Evolutionary conservation across 2,888 invertebrate species (phyloP), one percentile per base, ranked within the genome.

Genomic region (Linnaemya tessellans): DNA sequence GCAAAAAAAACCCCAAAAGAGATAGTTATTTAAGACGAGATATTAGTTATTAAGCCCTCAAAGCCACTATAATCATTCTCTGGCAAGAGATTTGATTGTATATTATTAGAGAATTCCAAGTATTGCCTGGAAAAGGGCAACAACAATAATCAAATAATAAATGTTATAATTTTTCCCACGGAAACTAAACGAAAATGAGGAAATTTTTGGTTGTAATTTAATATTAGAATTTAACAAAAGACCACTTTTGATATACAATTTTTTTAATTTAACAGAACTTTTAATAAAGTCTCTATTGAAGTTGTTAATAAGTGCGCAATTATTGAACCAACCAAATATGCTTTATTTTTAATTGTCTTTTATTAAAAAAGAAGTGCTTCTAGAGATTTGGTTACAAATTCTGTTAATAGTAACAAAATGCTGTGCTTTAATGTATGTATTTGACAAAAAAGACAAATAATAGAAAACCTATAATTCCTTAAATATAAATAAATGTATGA

Each of bases 41-140:
- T 81, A 78, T 81, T 85, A 85, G 74, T 60, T 15, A 58, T 62
- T 85, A 85, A 85, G 84, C 41, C 68, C 79, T 58, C 43, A 70
- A 77, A 68, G 78, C 70, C 81, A 81, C 75, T 80, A 65, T 62
- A 78, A 58, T 79, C 78, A 78, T 74, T 81, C 78, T 64, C 73
- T 74, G 25, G 3, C 35, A 68, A 74, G 54, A 43, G 81, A 79
- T 81, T 77, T 68, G 73, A 81, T 84, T 84, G 77, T 81, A 77
- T 35, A 56, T 71, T 35, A 56, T 71, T 62, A 60, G 78, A 85
- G 74, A 85, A 79, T 85, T 85, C 81, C 81, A 85, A 81, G 81
- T 81, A 74, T 70, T 70, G 81, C 64, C 38, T 64, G 35, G 13
- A 77, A 71, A 56, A 77, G 7, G 20, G n/a, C 46, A 51, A 43